These are phyloP conservation scores for Lepidocolaptes lacrymiger DNA, from an alignment of 2,797 vertebrate species.

Conservation along the genomic window DNA sequence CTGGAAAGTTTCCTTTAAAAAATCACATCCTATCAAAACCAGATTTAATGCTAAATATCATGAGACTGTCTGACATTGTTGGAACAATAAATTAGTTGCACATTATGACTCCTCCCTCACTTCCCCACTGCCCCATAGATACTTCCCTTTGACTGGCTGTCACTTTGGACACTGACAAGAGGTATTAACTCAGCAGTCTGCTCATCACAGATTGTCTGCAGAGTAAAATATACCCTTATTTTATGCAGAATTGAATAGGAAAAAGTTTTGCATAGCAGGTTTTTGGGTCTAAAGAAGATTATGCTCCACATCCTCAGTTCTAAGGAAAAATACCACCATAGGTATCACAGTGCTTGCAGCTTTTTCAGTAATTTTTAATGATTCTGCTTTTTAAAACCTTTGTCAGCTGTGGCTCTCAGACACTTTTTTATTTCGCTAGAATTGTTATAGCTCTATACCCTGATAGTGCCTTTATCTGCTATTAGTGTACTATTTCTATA, in stretches of 20 bases:
- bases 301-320: not conserved
- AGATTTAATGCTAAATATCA: not conserved
- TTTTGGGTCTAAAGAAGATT: not conserved
- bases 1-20: not conserved
- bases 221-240: not conserved
- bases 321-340: not conserved
- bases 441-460: not conserved
- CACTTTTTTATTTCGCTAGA: slow-evolving; percentile 14
- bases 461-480: slow-evolving; percentile 18
- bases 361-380: slow-evolving; percentile 6
- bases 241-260: not conserved
- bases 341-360: not conserved
- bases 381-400: slow-evolving; percentile 23
- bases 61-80: not conserved
- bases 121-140: not conserved
- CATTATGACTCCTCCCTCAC: not conserved
- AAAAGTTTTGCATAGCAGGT: not conserved
- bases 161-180: not conserved
- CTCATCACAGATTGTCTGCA: not conserved
- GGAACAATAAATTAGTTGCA: not conserved
- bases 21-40: not conserved
- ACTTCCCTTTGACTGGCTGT: not conserved
- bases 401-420: not conserved
- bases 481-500: slow-evolving; percentile 2
- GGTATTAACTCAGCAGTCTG: not conserved